Base-by-base conservation (phyloP, 2,113 vertebrate genomes). In the Mustelus asterias region DNA sequence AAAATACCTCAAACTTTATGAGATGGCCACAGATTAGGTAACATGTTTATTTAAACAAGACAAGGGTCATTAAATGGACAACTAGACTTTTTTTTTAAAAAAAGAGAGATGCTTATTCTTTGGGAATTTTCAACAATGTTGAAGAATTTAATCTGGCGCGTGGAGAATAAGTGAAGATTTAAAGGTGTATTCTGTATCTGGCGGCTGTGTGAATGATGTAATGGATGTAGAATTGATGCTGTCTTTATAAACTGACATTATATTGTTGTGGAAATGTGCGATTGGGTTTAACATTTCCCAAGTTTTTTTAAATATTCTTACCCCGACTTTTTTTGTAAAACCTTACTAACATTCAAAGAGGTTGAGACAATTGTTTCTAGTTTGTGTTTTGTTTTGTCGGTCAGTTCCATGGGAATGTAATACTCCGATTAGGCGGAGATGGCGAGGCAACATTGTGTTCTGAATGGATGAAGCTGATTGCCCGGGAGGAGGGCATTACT, bases 11-110 rank as follows among this genome's bases (percentile, higher is more conserved):
- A 70, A 95, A 70, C 94, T 72, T 69, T 72, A 95, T 54, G 67
- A 72, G n/a, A 44, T 76, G 94, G 37, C 67, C 26, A 5, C 67
- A 72, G 94, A 72, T 95, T 72, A 95, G 69, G 37, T 48, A 70
- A 93, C 29, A 18, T 48, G 94, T 95, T 72, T 72, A 95, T 48
- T 95, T 95, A 95, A 72, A 37, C 67, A 94, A 94, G 63, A 67
- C 67, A 41, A 70, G 20, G 93, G 22, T 70, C 94, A 95, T 72
- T 76, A 76, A 76, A 72, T 95, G 24, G 41, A 72, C 65, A 70
- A 33, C 41, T 2, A 8, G 65, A 13, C 65, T 26, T 94, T 26
- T 94, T 65, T n/a, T n/a, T 33, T n/a, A n/a, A n/a, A 5, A 63
- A 14, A 72, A 10, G 37, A 54, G 3, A 18, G 29, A 72, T 95